Evolutionary conservation across 2,113 vertebrate species (phyloP).

Genomic region (Menidia beryllina): DNA sequence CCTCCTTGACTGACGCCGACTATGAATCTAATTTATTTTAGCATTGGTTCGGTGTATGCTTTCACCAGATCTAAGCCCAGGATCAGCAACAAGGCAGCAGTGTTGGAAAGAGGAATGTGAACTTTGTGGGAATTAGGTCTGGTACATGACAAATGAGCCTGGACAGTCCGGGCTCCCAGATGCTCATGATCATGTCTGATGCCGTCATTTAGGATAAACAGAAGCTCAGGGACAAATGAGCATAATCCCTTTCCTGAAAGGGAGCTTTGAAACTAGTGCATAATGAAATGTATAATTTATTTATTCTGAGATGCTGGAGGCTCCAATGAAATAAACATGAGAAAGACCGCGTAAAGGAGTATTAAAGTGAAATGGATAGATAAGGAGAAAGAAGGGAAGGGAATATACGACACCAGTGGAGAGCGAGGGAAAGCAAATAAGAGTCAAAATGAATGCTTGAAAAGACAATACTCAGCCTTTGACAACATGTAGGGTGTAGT

Average conservation of each 20-base stretch:
- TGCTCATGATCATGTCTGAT: conserved; percentile 68
- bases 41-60: conserved; percentile 12
- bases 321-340: conserved; percentile 80
- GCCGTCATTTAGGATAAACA: conserved; percentile 75
- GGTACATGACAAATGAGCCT: conserved; percentile 55
- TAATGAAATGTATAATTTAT: conserved; percentile 83
- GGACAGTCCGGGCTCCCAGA: conserved; percentile 61
- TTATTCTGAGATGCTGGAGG: conserved; percentile 75
- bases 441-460: conserved; percentile 13
- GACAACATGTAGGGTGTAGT: conserved; percentile 29
- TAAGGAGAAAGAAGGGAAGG: background rate
- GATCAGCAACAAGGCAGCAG: conserved; percentile 36
- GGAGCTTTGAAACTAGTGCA: conserved; percentile 71
- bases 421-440: conserved; percentile 31
- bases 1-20: conserved; percentile 10
- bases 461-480: conserved; percentile 14
- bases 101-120: conserved; percentile 44
- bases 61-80: conserved; percentile 42
- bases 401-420: conserved; percentile 20
- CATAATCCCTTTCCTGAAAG: conserved; percentile 71
- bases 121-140: conserved; percentile 59
- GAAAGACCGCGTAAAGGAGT: conserved; percentile 21
- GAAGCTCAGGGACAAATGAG: conserved; percentile 72
- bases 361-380: conserved; percentile 31
- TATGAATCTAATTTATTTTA: conserved; percentile 15